phyloP scores from a whole-genome alignment of 2,888 invertebrate genomes.

The Drosophila borborema region DNA sequence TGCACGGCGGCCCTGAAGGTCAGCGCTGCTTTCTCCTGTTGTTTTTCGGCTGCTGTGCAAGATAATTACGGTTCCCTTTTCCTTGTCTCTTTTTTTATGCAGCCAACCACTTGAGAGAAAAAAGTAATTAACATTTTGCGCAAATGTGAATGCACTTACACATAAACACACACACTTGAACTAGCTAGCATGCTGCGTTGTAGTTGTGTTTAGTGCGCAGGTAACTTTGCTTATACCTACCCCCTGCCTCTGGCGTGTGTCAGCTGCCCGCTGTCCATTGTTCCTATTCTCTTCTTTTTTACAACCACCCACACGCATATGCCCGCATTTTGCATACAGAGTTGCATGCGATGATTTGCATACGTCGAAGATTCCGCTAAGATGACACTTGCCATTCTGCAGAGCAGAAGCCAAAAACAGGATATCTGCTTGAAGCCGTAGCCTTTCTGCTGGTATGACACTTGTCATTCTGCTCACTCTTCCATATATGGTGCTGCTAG shows the following conservation, averaged over 20 bases:
- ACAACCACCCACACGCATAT: constrained; percentile 52
- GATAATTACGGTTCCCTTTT: constrained; percentile 54
- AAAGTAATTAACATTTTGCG: constrained; percentile 49
- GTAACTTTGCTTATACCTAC: constrained; percentile 22
- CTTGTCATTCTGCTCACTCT: neutral
- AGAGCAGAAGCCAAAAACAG: neutral
- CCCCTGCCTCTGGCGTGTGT: constrained; percentile 50
- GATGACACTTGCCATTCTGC: constrained; percentile 8
- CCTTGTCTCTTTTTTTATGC: constrained; percentile 14
- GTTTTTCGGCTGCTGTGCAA: constrained; percentile 53
- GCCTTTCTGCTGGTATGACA: neutral
- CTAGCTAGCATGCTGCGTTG: constrained; percentile 26
- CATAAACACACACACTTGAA: constrained; percentile 3
- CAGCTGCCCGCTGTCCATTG: constrained; percentile 45
- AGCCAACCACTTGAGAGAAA: constrained; percentile 59
- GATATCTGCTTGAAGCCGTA: neutral
- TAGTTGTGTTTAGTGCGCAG: constrained; percentile 34
- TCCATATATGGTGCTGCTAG: neutral
- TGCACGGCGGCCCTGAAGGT: constrained; percentile 48
- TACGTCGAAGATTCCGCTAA: constrained; percentile 6
- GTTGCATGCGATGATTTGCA: constrained; percentile 17
- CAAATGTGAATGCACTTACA: constrained; percentile 54
- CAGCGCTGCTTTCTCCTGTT: constrained; percentile 64
- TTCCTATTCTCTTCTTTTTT: neutral
- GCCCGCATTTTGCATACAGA: constrained; percentile 24